These are phyloP conservation scores for Hassar affinis DNA, from an alignment of 2,113 vertebrate species.

Conservation along the genomic window DNA sequence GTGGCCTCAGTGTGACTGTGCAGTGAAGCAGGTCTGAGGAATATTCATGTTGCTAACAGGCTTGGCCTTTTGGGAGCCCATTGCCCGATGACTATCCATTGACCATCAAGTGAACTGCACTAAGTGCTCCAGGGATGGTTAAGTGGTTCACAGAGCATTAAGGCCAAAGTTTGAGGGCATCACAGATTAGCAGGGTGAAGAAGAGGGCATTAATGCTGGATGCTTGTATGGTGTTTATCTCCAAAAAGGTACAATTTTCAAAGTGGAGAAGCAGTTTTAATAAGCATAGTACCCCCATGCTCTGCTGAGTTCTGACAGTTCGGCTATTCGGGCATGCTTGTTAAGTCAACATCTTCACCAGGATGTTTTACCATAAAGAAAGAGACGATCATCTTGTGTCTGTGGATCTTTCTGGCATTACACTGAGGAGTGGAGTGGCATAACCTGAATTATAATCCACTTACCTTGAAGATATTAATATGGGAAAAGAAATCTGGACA, in stretches of 20 bases:
- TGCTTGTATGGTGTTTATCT: neutral
- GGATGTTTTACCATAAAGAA: neutral
- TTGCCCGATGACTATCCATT: conserved; percentile 23
- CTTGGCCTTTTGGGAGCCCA: conserved; percentile 46
- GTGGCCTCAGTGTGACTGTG: conserved; percentile 67
- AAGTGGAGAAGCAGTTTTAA: neutral
- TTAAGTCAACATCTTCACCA: neutral
- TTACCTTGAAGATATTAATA: neutral
- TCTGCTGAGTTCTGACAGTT: neutral
- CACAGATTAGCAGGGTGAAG: neutral
- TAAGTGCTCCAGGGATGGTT: conserved; percentile 36
- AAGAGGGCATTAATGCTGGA: neutral
- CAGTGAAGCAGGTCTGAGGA: conserved; percentile 28
- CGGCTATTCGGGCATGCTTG: neutral
- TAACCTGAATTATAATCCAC: neutral
- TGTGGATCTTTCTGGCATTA: neutral
- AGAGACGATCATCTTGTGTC: neutral
- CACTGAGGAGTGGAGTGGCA: neutral
- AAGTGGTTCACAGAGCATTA: conserved; percentile 36
- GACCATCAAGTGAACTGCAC: conserved; percentile 41
- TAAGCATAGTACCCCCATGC: neutral
- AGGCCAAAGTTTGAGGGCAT: conserved; percentile 17
- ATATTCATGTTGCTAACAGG: conserved; percentile 61
- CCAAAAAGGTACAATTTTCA: neutral
- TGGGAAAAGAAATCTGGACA: neutral